A percentile compares a stretch with the other conserved stretches of the same genome.
These are phyloP conservation scores for Acanthosoma haemorrhoidale DNA, from an alignment of 2,888 invertebrate genomes.

Conservation along the genomic window DNA sequence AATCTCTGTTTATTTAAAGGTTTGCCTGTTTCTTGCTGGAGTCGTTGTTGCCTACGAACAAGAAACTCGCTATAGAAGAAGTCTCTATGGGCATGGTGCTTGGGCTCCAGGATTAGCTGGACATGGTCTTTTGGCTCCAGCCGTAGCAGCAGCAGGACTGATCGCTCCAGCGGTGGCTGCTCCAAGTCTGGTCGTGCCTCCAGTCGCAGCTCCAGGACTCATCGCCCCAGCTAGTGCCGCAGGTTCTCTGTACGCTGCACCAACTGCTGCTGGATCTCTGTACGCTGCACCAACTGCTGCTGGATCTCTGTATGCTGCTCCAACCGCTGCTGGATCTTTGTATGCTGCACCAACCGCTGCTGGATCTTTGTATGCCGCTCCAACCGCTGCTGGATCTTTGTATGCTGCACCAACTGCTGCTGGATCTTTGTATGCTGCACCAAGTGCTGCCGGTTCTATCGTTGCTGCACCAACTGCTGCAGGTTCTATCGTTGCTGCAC, in stretches of 20 bases:
- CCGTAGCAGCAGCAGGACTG: not conserved
- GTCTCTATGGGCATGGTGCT: not conserved
- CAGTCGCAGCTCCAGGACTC: not conserved
- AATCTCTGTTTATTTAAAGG: not conserved
- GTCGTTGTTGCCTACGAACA: not conserved
- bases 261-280: not conserved
- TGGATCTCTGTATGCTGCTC: conserved; percentile 13
- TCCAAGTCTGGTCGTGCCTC: not conserved
- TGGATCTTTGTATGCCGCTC: not conserved
- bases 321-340: not conserved
- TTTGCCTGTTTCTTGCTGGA: not conserved
- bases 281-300: not conserved
- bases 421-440: not conserved
- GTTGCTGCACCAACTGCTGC: conserved; percentile 13
- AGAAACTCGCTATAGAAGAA: not conserved
- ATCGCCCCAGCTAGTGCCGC: not conserved
- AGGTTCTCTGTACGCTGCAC: not conserved
- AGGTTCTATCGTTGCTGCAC: conserved; percentile 26
- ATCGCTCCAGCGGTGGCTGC: not conserved
- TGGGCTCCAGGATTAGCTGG: not conserved
- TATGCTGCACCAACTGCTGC: not conserved
- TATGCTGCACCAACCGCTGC: not conserved
- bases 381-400: not conserved
- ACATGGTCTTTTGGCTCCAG: conserved; percentile 3
- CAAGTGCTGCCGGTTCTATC: not conserved